phyloP scores from a whole-genome alignment of 2,888 invertebrate genomes.

The Proisotoma minuta region DNA sequence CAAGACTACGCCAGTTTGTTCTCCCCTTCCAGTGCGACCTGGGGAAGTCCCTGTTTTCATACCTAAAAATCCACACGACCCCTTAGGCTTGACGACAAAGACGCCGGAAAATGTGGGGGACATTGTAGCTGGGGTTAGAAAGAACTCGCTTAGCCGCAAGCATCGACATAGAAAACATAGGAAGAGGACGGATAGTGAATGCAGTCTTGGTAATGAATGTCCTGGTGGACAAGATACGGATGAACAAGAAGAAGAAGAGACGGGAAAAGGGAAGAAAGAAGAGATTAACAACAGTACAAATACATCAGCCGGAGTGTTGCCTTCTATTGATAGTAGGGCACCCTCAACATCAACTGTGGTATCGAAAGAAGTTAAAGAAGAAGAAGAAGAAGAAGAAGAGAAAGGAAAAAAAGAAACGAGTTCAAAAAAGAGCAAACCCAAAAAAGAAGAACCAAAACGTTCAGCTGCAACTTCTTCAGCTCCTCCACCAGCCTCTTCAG shows the following conservation, averaged over 20 bases:
- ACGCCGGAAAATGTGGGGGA: conserved; percentile 26
- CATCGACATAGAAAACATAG: conserved; percentile 38
- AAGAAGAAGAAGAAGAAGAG: neutral
- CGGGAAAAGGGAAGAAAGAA: conserved; percentile 47
- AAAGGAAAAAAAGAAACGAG: no score
- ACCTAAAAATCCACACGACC: conserved; percentile 87
- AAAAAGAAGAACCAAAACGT: neutral
- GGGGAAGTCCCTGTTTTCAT: conserved; percentile 83
- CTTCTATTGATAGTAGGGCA: no score
- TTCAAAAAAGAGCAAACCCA: neutral
- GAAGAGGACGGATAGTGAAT: conserved; percentile 43
- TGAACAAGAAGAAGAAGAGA: conserved; percentile 15
- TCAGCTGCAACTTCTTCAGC: neutral
- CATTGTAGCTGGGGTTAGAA: conserved; percentile 28
- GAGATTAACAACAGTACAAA: conserved; percentile 56
- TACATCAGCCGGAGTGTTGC: no score
- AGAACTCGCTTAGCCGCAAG: conserved; percentile 28
- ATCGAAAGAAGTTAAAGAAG: conserved; percentile 16
- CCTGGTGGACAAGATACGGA: no score
- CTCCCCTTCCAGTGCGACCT: conserved; percentile 81
- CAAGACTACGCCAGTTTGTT: conserved; percentile 86
- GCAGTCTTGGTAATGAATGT: conserved; percentile 35
- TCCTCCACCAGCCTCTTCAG: neutral
- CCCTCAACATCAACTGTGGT: conserved; percentile 16
- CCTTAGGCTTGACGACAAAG: conserved; percentile 64